Evolutionary conservation across 1,140 invertebrate genomes (phyloP).

Genomic region (Panulirus ornatus): DNA sequence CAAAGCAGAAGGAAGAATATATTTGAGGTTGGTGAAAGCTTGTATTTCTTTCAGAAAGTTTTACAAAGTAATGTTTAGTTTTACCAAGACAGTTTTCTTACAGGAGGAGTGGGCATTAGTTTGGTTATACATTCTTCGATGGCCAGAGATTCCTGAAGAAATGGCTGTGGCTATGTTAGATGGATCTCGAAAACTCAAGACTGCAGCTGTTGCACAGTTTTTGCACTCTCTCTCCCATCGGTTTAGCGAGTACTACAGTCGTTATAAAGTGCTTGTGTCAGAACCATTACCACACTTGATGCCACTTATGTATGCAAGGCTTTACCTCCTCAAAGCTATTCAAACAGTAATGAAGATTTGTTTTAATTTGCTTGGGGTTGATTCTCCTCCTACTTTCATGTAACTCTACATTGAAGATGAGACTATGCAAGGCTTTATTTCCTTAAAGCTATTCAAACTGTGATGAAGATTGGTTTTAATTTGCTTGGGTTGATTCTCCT

Average conservation of each 20-base stretch:
- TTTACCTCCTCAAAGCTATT: slow-evolving; percentile 31
- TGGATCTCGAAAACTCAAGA: slow-evolving; percentile 24
- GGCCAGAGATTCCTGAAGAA: slow-evolving; percentile 38
- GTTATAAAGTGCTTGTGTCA: slow-evolving; percentile 15
- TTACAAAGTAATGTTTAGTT: no score
- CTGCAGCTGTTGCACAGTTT: background rate
- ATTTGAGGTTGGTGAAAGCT: no score
- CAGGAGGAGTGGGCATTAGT: slow-evolving; percentile 45
- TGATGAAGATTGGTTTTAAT: slow-evolving; percentile 33
- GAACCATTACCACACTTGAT: slow-evolving; percentile 34
- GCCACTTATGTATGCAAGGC: slow-evolving; percentile 38
- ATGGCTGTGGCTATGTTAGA: background rate
- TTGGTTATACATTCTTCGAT: slow-evolving; percentile 39
- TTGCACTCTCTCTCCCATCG: slow-evolving; percentile 20
- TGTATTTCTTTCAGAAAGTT: no score
- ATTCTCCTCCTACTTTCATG: slow-evolving; percentile 31
- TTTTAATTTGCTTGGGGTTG: slow-evolving; percentile 22
- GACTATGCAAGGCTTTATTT: slow-evolving; percentile 36
- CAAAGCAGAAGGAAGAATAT: no score
- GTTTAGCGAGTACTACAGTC: slow-evolving; percentile 46
- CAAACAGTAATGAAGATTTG: slow-evolving; percentile 16
- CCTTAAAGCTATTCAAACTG: background rate
- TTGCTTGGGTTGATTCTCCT: slow-evolving; percentile 16
- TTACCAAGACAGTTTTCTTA: no score
- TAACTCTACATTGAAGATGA: background rate